Conservation (phyloP, 2,888 invertebrate genomes). For the Hydroisotoma schaefferi region DNA sequence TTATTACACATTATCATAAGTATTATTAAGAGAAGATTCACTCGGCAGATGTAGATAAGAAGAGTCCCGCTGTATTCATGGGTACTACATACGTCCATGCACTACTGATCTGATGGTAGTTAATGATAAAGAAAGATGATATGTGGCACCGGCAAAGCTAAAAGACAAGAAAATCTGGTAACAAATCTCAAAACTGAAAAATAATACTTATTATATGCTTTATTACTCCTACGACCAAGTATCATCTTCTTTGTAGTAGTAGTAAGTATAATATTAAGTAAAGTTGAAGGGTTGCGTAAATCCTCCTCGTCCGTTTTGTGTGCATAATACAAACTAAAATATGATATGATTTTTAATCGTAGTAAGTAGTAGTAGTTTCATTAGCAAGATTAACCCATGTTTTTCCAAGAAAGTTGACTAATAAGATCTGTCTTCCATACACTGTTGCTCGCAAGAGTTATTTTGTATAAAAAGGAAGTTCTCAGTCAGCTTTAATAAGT, state of each 20-base stretch:
- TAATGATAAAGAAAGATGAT: conserved; percentile 16
- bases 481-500: conserved; percentile 12
- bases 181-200: conserved; percentile 10
- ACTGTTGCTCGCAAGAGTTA: too few relatives aligned
- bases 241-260: too few relatives aligned
- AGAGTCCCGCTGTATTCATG: too few relatives aligned
- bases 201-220: not conserved
- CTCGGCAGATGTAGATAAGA: too few relatives aligned
- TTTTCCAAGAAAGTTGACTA: not conserved
- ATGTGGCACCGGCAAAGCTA: conserved; percentile 15
- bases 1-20: too few relatives aligned
- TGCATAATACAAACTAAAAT: too few relatives aligned
- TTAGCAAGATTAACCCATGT: conserved; percentile 5
- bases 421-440: not conserved
- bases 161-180: conserved; percentile 10
- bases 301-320: too few relatives aligned
- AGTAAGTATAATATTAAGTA: too few relatives aligned
- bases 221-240: too few relatives aligned
- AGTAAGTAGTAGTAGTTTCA: conserved; percentile 4
- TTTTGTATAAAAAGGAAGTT: conserved; percentile 5
- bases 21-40: too few relatives aligned
- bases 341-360: too few relatives aligned
- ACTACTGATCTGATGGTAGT: conserved; percentile 2
- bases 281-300: too few relatives aligned
- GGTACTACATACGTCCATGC: not conserved